phyloP scores from a whole-genome alignment of 2,113 vertebrate species.

The Hassar affinis region DNA sequence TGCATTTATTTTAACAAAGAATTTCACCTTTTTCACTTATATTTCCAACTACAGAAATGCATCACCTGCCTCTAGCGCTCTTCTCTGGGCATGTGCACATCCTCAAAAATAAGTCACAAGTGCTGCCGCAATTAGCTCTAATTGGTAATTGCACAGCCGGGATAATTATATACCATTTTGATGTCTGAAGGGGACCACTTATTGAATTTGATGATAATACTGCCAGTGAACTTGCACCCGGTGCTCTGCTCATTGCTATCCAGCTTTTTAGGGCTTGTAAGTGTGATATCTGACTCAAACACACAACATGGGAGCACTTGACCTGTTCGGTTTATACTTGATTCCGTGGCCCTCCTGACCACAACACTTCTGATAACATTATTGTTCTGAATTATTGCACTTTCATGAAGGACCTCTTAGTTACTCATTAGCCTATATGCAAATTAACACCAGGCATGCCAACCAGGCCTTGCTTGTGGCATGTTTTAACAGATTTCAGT shows the following conservation, averaged over 20 bases:
- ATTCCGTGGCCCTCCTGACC: slow-evolving; percentile 4
- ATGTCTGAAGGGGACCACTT: slow-evolving; percentile 51
- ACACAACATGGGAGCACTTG: slow-evolving; percentile 28
- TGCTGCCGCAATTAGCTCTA: slow-evolving; percentile 51
- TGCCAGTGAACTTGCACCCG: slow-evolving; percentile 30
- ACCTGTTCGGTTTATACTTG: slow-evolving; percentile 29
- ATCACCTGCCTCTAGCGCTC: slow-evolving; percentile 4
- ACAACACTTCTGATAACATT: slow-evolving; percentile 17
- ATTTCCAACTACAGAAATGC: slow-evolving; percentile 28
- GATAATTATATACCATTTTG: slow-evolving; percentile 57
- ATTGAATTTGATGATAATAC: slow-evolving; percentile 53
- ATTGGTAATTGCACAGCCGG: slow-evolving; percentile 51
- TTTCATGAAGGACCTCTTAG: slow-evolving; percentile 19
- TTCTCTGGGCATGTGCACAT: slow-evolving; percentile 5
- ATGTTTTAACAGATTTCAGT: neutral
- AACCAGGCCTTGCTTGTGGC: neutral
- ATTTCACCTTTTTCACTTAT: neutral
- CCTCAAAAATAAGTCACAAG: slow-evolving; percentile 43
- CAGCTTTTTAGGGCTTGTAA: slow-evolving; percentile 34
- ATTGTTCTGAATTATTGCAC: slow-evolving; percentile 10
- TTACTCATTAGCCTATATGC: neutral
- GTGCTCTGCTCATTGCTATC: slow-evolving; percentile 8
- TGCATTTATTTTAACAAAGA: neutral
- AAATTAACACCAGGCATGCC: neutral
- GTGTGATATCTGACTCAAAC: slow-evolving; percentile 15